These are phyloP conservation scores for Neopelma chrysocephalum DNA, from an alignment of 2,797 vertebrate genomes.

Conservation along the genomic window DNA sequence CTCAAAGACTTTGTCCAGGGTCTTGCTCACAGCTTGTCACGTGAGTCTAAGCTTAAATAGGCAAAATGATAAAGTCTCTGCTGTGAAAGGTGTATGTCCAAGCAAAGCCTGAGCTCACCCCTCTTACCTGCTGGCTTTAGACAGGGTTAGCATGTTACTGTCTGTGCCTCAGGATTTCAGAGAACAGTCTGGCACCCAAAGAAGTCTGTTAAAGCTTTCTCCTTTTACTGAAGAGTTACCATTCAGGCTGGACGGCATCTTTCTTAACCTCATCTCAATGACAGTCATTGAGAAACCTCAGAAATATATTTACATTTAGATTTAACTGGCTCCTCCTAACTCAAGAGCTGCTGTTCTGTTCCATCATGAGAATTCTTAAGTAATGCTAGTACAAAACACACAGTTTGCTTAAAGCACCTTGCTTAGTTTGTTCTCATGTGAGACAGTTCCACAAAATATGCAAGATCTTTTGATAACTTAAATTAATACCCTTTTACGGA, in stretches of 20 bases:
- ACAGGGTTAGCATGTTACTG: neutral
- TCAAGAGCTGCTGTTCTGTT: neutral
- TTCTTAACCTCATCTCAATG: neutral
- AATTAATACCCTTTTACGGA: neutral
- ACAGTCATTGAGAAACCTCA: neutral
- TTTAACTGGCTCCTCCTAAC: neutral
- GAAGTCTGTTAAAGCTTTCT: neutral
- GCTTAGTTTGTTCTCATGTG: neutral
- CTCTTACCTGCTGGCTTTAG: neutral
- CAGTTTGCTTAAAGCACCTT: neutral
- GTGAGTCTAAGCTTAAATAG: neutral
- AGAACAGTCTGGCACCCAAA: neutral
- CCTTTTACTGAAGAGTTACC: neutral
- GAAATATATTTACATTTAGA: constrained; percentile 24
- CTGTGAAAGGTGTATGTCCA: neutral
- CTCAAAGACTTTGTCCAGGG: neutral
- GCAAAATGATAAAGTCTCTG: neutral
- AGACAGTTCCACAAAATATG: neutral
- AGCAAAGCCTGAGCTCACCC: neutral
- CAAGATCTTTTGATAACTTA: neutral
- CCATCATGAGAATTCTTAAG: neutral
- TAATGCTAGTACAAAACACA: neutral
- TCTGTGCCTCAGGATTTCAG: neutral
- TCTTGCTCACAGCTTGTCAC: neutral
- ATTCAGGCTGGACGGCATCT: neutral